Conservation (phyloP, 2,113 vertebrate species). For the Chlamydotis undulata region DNA sequence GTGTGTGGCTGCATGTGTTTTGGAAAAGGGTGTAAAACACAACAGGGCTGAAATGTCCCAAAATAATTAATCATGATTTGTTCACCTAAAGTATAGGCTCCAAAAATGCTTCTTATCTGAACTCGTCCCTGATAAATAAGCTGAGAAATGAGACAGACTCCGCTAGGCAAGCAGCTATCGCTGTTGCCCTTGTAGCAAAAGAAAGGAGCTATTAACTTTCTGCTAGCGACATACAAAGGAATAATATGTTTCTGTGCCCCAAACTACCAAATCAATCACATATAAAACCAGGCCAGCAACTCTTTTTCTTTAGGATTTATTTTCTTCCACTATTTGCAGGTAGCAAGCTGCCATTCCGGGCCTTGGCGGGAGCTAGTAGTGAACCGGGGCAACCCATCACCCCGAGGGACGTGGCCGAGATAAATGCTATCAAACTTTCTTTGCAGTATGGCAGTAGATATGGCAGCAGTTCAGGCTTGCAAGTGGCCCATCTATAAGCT, state of each 20-base stretch:
- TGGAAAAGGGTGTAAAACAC: background rate
- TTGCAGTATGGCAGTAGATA: background rate
- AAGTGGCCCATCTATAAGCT: background rate
- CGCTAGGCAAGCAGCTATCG: background rate
- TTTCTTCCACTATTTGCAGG: background rate
- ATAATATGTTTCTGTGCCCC: background rate
- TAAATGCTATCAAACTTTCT: background rate
- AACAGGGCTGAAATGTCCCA: background rate
- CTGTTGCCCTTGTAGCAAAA: background rate
- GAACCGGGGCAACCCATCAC: background rate
- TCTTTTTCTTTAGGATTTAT: background rate
- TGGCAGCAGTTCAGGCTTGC: background rate
- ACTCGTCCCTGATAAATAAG: background rate
- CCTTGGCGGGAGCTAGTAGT: background rate
- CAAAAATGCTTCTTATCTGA: background rate
- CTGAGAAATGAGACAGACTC: background rate
- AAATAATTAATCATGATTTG: background rate
- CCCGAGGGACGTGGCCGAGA: fast-evolving
- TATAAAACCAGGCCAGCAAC: background rate
- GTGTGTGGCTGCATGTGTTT: background rate
- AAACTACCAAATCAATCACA: background rate
- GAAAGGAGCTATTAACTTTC: conserved; percentile 21
- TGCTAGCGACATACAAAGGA: background rate
- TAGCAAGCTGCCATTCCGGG: background rate
- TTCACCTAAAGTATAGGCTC: background rate